Percentiles rank a stretch among this genome's conserved stretches.
phyloP scores from a whole-genome alignment of 1,140 invertebrate genomes.

The Nasonia vitripennis region DNA sequence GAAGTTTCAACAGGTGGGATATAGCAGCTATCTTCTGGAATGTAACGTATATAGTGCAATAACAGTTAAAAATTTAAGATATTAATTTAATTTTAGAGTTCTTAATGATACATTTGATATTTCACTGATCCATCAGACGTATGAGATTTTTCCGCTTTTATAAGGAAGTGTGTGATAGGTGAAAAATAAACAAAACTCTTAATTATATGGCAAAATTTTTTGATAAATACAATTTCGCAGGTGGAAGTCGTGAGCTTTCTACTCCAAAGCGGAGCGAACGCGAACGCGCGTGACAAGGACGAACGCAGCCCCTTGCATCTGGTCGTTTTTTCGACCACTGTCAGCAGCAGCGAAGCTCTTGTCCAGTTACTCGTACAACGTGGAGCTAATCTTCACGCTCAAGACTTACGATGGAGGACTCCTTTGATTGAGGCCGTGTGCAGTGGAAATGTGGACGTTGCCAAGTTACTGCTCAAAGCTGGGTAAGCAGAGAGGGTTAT shows the following conservation, averaged over 20 bases:
- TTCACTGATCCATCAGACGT: no score
- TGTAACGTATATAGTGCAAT: background rate
- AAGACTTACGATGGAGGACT: background rate
- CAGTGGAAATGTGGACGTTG: background rate
- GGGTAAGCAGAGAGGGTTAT: background rate
- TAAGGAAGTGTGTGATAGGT: no score
- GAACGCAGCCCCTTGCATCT: background rate
- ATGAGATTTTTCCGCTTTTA: no score
- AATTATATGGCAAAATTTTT: background rate
- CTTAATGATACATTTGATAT: no score
- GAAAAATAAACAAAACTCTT: no score
- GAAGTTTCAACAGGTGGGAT: conserved; percentile 14
- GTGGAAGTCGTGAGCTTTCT: conserved; percentile 2
- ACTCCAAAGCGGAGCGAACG: background rate
- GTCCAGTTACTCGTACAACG: background rate
- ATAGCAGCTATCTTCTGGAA: background rate
- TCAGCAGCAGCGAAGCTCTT: background rate
- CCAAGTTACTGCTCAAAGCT: background rate
- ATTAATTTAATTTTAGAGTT: no score
- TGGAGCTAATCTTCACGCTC: conserved; percentile 30
- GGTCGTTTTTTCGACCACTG: background rate
- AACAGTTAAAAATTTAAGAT: no score
- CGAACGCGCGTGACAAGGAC: background rate
- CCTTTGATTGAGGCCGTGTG: conserved; percentile 14
- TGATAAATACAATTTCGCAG: background rate